phyloP scores from a whole-genome alignment of 2,797 vertebrate genomes.

The Spea hammondii region DNA sequence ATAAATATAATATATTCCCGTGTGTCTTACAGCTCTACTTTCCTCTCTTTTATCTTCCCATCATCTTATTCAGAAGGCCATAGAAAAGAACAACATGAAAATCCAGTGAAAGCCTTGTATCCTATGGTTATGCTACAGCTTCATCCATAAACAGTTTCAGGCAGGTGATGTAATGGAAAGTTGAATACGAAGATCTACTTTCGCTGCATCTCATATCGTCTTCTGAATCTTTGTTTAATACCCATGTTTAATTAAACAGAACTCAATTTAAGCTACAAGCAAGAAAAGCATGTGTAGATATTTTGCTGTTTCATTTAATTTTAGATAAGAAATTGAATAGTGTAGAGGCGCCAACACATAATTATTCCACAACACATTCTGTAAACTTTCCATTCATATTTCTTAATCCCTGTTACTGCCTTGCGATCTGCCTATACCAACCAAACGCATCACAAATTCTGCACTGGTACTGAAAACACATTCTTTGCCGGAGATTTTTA shows the following conservation, averaged over 20 bases:
- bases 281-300: slow-evolving; percentile 18
- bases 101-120: no score
- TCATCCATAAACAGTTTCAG: no score
- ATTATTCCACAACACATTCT: slow-evolving; percentile 46
- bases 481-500: slow-evolving; percentile 37
- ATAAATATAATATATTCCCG: no score
- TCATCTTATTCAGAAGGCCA: no score
- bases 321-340: slow-evolving; percentile 49
- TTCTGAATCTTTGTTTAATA: slow-evolving; percentile 32
- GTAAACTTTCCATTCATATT: slow-evolving; percentile 45
- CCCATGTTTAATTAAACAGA: slow-evolving; percentile 41
- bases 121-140: no score
- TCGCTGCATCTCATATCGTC: slow-evolving; percentile 15
- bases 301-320: slow-evolving; percentile 45
- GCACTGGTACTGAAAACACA: background rate
- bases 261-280: slow-evolving; percentile 35
- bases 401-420: slow-evolving; percentile 39
- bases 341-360: slow-evolving; percentile 22
- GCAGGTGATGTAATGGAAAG: no score
- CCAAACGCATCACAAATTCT: background rate
- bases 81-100: no score
- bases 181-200: background rate
- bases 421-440: slow-evolving; percentile 11
- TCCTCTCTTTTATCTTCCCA: no score
- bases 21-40: no score